These are phyloP conservation scores for Suncus etruscus DNA, from an alignment of 2,113 vertebrate genomes.

Conservation along the genomic window DNA sequence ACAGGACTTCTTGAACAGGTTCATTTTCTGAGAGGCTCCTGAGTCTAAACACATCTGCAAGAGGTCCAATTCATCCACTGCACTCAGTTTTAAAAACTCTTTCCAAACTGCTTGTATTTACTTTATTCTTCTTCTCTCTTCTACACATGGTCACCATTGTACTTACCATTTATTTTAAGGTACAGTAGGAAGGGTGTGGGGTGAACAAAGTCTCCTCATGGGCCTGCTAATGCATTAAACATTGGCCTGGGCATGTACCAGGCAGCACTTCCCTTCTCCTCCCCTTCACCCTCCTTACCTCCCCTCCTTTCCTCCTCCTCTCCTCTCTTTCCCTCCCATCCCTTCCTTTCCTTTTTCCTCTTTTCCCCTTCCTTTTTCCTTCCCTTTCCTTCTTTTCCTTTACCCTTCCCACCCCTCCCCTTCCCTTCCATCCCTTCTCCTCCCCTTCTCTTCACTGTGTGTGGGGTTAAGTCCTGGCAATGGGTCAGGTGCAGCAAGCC, in stretches of 20 bases:
- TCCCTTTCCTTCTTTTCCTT: too few species aligned
- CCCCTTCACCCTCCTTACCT: too few species aligned
- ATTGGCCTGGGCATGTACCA: neutral
- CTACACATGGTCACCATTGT: neutral
- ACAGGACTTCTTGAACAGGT: neutral
- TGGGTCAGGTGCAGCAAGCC: neutral
- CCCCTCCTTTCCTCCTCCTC: too few species aligned
- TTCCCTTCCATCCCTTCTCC: too few species aligned
- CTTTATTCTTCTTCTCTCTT: neutral
- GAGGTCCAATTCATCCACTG: too few species aligned
- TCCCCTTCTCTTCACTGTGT: too few species aligned
- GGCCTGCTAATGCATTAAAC: neutral
- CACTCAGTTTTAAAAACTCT: neutral
- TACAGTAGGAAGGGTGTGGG: neutral
- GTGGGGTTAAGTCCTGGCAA: neutral
- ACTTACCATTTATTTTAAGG: conserved; percentile 12
- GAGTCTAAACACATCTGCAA: neutral
- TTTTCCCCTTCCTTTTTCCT: too few species aligned
- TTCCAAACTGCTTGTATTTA: neutral
- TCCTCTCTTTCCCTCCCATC: too few species aligned
- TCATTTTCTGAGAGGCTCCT: neutral
- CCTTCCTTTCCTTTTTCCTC: too few species aligned
- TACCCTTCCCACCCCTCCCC: too few species aligned
- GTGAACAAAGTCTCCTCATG: neutral
- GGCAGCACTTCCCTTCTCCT: too few species aligned